Evolutionary conservation across 2,113 vertebrate genomes (phyloP).

Genomic region (Epinephelus cyanopodus): DNA sequence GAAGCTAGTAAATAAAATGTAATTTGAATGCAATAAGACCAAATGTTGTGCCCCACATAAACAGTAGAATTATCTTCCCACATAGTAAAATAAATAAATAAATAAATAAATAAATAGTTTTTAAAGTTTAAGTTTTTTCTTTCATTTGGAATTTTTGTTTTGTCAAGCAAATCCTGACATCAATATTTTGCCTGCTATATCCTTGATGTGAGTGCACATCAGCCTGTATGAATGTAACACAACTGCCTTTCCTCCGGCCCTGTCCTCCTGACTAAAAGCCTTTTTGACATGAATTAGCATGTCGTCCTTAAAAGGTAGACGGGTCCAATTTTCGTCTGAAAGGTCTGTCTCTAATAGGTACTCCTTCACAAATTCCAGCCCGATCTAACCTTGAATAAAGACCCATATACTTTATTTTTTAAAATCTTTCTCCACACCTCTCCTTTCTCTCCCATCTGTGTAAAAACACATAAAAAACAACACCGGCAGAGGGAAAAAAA

Average conservation of each 20-base stretch:
- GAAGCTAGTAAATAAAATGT: constrained; percentile 9
- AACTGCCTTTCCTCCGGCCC: constrained; percentile 62
- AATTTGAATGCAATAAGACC: constrained; percentile 30
- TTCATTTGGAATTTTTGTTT: not conserved
- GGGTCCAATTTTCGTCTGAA: constrained; percentile 95
- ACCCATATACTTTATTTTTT: constrained; percentile 38
- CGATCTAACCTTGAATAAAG: constrained; percentile 82
- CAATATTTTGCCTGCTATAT: constrained; percentile 53
- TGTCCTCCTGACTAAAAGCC: constrained; percentile 82
- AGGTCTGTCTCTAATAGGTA: constrained; percentile 95
- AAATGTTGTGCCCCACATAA: not conserved
- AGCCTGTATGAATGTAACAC: constrained; percentile 67
- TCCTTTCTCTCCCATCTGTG: constrained; percentile 49
- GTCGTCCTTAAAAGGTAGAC: constrained; percentile 96
- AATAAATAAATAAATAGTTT: too few species aligned
- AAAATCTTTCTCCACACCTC: constrained; percentile 76
- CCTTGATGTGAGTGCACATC: constrained; percentile 59
- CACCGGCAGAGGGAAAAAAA: not conserved
- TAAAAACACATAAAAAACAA: constrained; percentile 19
- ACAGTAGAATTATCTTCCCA: not conserved
- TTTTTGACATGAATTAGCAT: constrained; percentile 96
- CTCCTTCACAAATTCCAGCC: constrained; percentile 93
- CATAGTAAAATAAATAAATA: not conserved
- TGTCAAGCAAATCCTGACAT: constrained; percentile 51
- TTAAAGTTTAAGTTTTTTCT: not conserved